A percentile compares a stretch with the other conserved stretches of the same genome.
Conservation (phyloP, 2,797 vertebrate species). For the Lutjanus argentimaculatus region DNA sequence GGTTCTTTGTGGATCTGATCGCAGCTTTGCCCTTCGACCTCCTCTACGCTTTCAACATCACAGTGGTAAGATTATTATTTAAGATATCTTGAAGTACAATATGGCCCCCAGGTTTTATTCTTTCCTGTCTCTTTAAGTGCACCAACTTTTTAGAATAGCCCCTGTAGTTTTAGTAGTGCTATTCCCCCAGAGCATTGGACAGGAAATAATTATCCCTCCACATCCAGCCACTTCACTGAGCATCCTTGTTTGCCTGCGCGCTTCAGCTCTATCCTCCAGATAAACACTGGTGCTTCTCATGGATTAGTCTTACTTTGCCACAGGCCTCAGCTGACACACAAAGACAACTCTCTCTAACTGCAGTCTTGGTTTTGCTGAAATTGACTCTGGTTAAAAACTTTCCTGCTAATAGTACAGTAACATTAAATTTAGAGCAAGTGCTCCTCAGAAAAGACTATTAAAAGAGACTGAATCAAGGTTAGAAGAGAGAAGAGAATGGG, state of each 20-base stretch:
- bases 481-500: neutral
- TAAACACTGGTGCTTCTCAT: constrained; percentile 31
- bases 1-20: constrained; percentile 96
- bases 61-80: constrained; percentile 88
- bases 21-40: constrained; percentile 97
- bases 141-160: constrained; percentile 3
- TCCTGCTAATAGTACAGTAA: neutral
- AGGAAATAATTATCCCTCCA: constrained; percentile 35
- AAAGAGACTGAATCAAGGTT: constrained; percentile 14
- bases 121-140: neutral
- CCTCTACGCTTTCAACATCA: constrained; percentile 96
- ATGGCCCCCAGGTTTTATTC: neutral
- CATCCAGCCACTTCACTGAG: constrained; percentile 48
- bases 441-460: neutral
- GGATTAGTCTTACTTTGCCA: constrained; percentile 25
- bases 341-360: constrained; percentile 28
- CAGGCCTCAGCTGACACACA: constrained; percentile 29
- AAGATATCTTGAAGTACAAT: neutral
- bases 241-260: constrained; percentile 28
- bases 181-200: constrained; percentile 14
- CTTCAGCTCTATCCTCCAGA: constrained; percentile 35
- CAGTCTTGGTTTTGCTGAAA: constrained; percentile 5
- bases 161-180: neutral
- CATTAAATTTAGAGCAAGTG: constrained; percentile 5
- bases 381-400: neutral